Conservation (phyloP, 2,797 vertebrate genomes). For the Acridotheres tristis region DNA sequence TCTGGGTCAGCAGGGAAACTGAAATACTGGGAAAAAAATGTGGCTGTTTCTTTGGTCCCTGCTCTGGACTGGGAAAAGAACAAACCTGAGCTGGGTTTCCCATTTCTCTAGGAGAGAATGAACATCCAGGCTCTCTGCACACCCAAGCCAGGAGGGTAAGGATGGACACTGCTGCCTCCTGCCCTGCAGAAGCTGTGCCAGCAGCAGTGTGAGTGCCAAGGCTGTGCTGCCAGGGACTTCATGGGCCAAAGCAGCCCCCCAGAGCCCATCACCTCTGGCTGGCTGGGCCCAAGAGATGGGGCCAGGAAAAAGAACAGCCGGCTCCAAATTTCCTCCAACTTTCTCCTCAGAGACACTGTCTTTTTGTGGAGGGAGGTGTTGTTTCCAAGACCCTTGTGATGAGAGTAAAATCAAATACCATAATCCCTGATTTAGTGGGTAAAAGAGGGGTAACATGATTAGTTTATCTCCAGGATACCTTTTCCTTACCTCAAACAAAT, state of each 20-base stretch:
- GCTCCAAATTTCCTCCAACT: neutral
- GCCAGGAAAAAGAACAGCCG: neutral
- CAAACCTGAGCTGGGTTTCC: neutral
- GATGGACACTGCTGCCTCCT: rapidly evolving
- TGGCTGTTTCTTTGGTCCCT: neutral
- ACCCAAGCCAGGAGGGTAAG: neutral
- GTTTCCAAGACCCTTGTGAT: neutral
- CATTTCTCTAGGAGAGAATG: neutral
- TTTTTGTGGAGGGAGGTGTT: neutral
- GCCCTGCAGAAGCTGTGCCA: neutral
- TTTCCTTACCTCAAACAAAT: neutral
- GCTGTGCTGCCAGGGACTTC: rapidly evolving
- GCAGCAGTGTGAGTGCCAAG: neutral
- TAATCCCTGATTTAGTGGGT: neutral
- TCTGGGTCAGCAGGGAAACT: neutral
- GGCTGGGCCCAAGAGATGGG: neutral
- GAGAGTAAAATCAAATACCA: neutral
- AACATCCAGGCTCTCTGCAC: neutral
- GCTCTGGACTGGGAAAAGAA: neutral
- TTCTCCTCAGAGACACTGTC: neutral
- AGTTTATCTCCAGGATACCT: neutral
- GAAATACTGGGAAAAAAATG: neutral
- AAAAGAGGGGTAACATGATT: neutral
- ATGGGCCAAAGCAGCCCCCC: neutral
- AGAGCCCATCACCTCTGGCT: neutral